A percentile compares a stretch with the other conserved stretches of the same genome.
Conservation (phyloP, 1,140 invertebrate species). For the Notospermus geniculatus region DNA sequence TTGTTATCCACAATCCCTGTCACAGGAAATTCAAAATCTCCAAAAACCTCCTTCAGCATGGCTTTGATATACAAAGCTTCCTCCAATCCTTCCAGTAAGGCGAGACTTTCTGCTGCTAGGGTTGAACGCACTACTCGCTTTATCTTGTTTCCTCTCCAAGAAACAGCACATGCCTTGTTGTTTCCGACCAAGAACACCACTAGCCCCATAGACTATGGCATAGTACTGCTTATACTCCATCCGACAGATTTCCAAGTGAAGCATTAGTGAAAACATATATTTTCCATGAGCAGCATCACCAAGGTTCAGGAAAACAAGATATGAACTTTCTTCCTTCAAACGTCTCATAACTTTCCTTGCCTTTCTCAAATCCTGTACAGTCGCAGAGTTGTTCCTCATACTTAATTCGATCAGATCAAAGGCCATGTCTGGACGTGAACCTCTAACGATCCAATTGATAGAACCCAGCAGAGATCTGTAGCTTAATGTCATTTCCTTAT, state of each 20-base stretch:
- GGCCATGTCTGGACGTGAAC: conserved; percentile 21
- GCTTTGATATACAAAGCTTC: too few relatives aligned
- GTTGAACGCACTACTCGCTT: conserved; percentile 16
- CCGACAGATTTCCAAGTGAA: conserved; percentile 17
- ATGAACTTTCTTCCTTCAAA: conserved; percentile 16
- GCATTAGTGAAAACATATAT: conserved; percentile 14
- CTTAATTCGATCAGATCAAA: conserved; percentile 25
- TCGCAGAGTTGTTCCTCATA: conserved; percentile 13
- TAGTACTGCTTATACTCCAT: conserved; percentile 22
- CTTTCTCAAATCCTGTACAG: conserved; percentile 13
- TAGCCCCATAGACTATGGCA: conserved; percentile 16
- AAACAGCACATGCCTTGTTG: conserved; percentile 20
- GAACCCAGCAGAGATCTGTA: conserved; percentile 20
- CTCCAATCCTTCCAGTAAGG: conserved; percentile 19
- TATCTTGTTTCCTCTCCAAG: conserved; percentile 20
- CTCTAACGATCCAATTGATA: conserved; percentile 24
- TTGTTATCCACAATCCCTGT: background rate
- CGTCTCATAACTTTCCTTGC: conserved; percentile 21
- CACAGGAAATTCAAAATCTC: too few relatives aligned
- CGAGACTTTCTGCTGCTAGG: conserved; percentile 20
- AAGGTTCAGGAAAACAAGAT: background rate
- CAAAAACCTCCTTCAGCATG: too few relatives aligned
- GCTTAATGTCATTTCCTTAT: conserved; percentile 15
- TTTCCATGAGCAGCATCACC: background rate
- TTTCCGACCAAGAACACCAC: conserved; percentile 11